These are phyloP conservation scores for Philonicus albiceps DNA, from an alignment of 2,888 invertebrate genomes.

Conservation along the genomic window DNA sequence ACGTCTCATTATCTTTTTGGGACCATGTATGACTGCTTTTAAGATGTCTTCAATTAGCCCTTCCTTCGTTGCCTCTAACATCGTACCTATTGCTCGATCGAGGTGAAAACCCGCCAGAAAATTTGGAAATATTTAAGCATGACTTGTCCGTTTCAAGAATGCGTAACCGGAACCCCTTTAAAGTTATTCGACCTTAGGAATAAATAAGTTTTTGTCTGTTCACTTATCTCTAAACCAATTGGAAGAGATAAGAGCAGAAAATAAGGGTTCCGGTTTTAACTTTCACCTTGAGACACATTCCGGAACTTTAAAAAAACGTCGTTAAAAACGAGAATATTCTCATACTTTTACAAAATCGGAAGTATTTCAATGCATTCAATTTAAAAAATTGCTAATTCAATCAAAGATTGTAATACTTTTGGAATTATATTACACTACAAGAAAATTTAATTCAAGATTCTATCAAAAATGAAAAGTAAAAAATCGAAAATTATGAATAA, in stretches of 20 bases:
- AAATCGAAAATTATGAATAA: too few relatives aligned
- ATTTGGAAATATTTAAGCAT: not conserved
- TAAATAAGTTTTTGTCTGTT: not conserved
- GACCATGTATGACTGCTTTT: not conserved
- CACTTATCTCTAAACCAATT: not conserved
- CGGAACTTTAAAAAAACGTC: too few relatives aligned
- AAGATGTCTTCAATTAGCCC: not conserved
- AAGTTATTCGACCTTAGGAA: not conserved
- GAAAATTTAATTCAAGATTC: too few relatives aligned
- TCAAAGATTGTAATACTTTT: too few relatives aligned
- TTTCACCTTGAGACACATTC: too few relatives aligned
- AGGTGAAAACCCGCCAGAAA: not conserved
- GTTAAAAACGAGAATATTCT: too few relatives aligned
- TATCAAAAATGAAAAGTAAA: too few relatives aligned
- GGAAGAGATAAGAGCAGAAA: not conserved
- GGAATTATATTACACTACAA: too few relatives aligned
- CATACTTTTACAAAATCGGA: too few relatives aligned
- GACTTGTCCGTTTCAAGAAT: not conserved
- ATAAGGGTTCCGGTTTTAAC: not conserved
- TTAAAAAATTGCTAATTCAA: too few relatives aligned
- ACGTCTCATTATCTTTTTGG: not conserved
- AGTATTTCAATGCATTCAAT: too few relatives aligned
- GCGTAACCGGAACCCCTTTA: not conserved
- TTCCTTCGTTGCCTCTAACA: not conserved
- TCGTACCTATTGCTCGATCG: not conserved